phyloP scores from a whole-genome alignment of 2,797 vertebrate genomes.

The Natrix natrix region DNA sequence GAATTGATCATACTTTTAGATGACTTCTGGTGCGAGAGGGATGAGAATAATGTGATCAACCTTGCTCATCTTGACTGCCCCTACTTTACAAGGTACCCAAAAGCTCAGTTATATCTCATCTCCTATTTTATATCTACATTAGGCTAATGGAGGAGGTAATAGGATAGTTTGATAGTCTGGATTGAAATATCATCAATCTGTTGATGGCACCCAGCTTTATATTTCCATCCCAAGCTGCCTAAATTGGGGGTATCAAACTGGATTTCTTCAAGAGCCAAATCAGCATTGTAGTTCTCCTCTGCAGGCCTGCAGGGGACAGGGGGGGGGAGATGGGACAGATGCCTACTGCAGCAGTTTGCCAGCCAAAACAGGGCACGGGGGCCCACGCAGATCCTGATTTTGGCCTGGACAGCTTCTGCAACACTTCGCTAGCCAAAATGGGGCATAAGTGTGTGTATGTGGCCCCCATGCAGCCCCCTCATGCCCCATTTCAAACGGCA shows the following conservation, averaged over 20 bases:
- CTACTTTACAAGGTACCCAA: not conserved
- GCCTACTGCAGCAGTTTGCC: too few species aligned
- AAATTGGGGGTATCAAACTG: too few species aligned
- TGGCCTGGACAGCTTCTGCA: too few species aligned
- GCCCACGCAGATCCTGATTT: rapidly evolving
- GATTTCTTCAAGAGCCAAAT: too few species aligned
- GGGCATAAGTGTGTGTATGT: too few species aligned
- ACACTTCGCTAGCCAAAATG: too few species aligned
- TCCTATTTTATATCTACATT: not conserved
- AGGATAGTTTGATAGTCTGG: not conserved
- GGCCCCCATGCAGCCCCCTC: too few species aligned
- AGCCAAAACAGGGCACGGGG: too few species aligned
- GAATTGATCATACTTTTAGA: too few species aligned
- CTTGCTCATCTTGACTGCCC: not conserved
- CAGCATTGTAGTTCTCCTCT: too few species aligned
- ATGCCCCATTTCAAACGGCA: too few species aligned
- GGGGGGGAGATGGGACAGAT: too few species aligned
- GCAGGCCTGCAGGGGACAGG: rapidly evolving
- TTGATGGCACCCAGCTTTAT: not conserved
- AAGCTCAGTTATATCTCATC: not conserved
- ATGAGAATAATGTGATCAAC: not conserved
- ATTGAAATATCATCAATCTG: not conserved
- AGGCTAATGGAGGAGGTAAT: not conserved
- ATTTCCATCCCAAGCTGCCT: not conserved
- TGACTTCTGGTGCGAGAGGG: not conserved